Base-by-base conservation (phyloP, 2,113 vertebrate genomes). In the Neopipo cinnamomea region DNA sequence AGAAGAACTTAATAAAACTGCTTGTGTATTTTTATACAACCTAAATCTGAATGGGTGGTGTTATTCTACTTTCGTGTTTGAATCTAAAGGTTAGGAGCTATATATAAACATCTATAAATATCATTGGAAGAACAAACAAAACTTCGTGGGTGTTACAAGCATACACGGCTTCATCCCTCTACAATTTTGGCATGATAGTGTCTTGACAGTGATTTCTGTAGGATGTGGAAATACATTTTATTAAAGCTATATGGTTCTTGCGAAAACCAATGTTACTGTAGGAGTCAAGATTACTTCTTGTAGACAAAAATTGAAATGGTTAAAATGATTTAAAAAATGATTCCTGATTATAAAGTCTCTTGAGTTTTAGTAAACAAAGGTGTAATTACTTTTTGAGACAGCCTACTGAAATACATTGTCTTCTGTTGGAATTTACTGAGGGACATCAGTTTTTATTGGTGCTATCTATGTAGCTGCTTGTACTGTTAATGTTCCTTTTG, bases 51-150 rank as follows among this genome's bases (percentile, higher is more conserved):
- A 94, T 95, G 82, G 5, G 42, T 84, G 50, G 44, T 91, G 88
- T 46, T 79, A 44, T 13, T 90, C 61, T 47, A 6, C 22, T 81
- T 82, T 63, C 5, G 0, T 70, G 66, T 87, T 95, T 89, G 55
- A 94, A 72, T 41, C 56, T 62, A 87, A 95, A 97, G 95, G 95
- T 96, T 93, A 87, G 49, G 59, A 80, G 94, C 94, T 95, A 93
- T 77, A 37, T 95, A 91, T 94, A 95, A 95, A 88, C 66, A 62
- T 58, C 86, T 96, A 96, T 92, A 74, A 94, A 95, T 96, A 92
- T 68, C 89, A 42, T 50, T 89, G 66, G 39, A 92, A 84, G 91
- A 92, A 5, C 84, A 80, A 91, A 79, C 84, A 81, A 85, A 91
- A 73, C 52, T 35, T 68, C 41, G 42, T 27, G 55, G 86, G n/a